Base-by-base conservation (phyloP, 2,113 vertebrate species). In the Motacilla alba region DNA sequence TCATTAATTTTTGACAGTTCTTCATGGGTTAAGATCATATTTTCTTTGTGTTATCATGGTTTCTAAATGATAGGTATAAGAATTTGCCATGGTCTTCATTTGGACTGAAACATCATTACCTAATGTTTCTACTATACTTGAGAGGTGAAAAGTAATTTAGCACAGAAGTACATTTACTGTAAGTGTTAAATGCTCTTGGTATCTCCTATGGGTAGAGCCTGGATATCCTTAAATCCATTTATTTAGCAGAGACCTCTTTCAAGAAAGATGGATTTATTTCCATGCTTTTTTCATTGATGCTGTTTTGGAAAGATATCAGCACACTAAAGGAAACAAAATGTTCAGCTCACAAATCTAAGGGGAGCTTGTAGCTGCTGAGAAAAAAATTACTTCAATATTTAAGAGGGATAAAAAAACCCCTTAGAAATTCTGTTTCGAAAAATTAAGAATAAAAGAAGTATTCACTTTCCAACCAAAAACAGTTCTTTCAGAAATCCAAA, bases 361-460 rank as follows among this genome's bases (percentile, higher is more conserved):
- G 50, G 70, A 87, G 15, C 80, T 82, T 81, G 55, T 60, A 74
- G 43, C 83, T 94, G 41, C 91, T n/a, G 16, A 90, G 50, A 81
- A 27, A 72, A 72, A 37, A 41, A 33, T 89, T 83, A 79, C 17
- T 95, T 93, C 90, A 73, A 64, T 90, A 76, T 93, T 86, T 63
- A 91, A 77, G 66, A 79, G 7, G n/a, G 63, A 86, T 52, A 17
- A 82, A 83, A 63, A 63, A 76, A 52, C 0, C 2, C 2, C 39
- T 64, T 81, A 82, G 66, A 96, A 96, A 91, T 91, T 60, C 33
- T 77, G 21, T 46, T 95, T 89, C 62, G 41, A 94, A 75, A 62
- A 70, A 67, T 70, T 92, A 49, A 73, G 37, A 93, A 84, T 94
- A 35, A 55, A 85, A 67, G 37, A 60, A 82, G 14, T 56, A 83